Base-by-base conservation (phyloP, 2,888 invertebrate species). In the Meteorus colon region DNA sequence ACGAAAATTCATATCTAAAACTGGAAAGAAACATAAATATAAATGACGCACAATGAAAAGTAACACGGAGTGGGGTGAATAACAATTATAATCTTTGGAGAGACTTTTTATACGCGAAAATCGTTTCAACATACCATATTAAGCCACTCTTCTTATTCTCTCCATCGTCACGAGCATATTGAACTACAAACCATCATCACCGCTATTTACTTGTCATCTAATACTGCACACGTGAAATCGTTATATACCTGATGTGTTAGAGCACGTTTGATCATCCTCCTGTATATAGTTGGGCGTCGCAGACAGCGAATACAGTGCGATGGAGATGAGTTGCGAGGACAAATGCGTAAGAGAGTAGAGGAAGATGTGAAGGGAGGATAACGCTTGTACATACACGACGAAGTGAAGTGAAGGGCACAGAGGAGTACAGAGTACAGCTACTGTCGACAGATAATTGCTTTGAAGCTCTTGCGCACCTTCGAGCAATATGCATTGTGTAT, bases 401-500 rank as follows among this genome's bases (percentile, higher is more conserved):
- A 6, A 19, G 55, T 19, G 55, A 55, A 19, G 55, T 55, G 55
- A 55, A 55, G 6, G 19, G 19, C n/a, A 55, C n/a, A 19, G 16
- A 63, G n/a, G 16, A 4, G 31, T 14, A 29, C 29, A 27, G 12
- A 60, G 60, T 5, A 37, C 45, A 65, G 27, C 5, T 55, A 19
- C 34, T 45, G 63, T 29, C n/a, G 34, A 55, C 63, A 67, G 55
- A 75, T 75, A 75, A 75, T 75, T 75, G 71, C 67, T 75, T 72
- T 75, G 72, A 71, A 72, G 66, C 72, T 72, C 67, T 67, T 45
- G 59, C 63, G 63, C 71, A 27, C 37, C 60, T 41, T 27, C 60
- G 41, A 60, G 24, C 37, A 37, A 60, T 60, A 60, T 70, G 29
- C 29, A 60, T 12, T 41, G 37, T 37, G 70, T 70, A 34, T 34